phyloP scores from a whole-genome alignment of 2,113 vertebrate genomes.

The Alouatta palliata region DNA sequence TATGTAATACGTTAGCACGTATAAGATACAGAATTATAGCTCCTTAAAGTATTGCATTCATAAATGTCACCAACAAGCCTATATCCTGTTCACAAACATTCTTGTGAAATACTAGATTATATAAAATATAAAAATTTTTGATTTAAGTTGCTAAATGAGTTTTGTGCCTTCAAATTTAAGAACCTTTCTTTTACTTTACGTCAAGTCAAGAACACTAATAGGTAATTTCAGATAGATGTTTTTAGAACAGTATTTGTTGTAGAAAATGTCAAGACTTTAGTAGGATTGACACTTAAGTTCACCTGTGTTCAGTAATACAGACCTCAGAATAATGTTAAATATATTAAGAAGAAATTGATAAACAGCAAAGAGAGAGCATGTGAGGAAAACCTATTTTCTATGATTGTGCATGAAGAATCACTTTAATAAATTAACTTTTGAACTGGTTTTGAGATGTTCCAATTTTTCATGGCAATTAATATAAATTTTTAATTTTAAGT shows the following conservation, averaged over 20 bases:
- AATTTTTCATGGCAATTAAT: neutral
- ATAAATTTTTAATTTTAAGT: neutral
- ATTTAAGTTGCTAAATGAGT: neutral
- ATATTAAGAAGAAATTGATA: neutral
- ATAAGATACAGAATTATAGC: neutral
- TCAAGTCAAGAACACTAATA: conserved; percentile 9
- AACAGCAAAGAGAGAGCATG: neutral
- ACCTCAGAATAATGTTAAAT: neutral
- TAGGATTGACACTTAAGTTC: neutral
- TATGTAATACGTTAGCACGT: neutral
- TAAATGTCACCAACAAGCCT: neutral
- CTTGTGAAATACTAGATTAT: neutral
- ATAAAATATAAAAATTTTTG: accelerated
- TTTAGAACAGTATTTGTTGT: neutral
- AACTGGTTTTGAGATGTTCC: neutral
- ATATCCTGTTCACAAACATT: neutral
- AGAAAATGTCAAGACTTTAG: neutral
- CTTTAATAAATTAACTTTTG: neutral
- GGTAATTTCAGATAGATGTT: neutral
- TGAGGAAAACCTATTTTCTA: neutral
- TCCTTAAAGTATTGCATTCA: neutral
- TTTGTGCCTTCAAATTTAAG: neutral
- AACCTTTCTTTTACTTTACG: neutral
- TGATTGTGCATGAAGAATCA: neutral
- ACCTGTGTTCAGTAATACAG: neutral